Conservation (phyloP, 2,113 vertebrate species). For the Callorhinus ursinus region DNA sequence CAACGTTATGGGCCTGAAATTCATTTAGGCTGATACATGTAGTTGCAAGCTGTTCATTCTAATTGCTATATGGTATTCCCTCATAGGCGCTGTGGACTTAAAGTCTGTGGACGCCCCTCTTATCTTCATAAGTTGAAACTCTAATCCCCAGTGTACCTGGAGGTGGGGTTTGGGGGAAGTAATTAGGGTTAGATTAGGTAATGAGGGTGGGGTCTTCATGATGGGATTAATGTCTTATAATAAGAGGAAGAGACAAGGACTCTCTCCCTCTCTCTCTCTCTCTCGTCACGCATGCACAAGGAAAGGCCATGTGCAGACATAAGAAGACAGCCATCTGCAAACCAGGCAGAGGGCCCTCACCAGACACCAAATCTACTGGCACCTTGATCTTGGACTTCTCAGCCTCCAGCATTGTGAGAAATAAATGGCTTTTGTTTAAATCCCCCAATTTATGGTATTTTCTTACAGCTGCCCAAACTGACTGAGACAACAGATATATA, state of each 20-base stretch:
- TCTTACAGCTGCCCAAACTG: neutral
- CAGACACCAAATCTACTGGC: neutral
- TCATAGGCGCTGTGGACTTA: neutral
- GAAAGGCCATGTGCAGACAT: neutral
- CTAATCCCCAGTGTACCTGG: neutral
- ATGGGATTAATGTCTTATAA: neutral
- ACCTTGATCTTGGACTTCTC: neutral
- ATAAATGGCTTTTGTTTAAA: neutral
- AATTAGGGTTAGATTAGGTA: neutral
- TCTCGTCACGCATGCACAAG: neutral
- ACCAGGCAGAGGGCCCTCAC: neutral
- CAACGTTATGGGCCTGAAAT: neutral
- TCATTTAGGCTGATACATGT: too few species aligned
- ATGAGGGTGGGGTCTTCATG: neutral
- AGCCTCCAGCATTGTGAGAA: neutral
- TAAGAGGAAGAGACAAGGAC: neutral
- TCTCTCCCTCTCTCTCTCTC: neutral
- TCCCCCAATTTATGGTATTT: neutral
- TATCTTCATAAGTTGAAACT: neutral
- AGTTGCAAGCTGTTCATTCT: neutral
- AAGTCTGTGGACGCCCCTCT: fast-evolving
- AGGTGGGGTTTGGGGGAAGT: neutral
- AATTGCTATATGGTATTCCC: neutral
- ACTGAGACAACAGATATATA: neutral
- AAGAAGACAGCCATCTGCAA: neutral